phyloP scores from a whole-genome alignment of 1,140 invertebrate genomes.

The Lepidotrigona ventralis region DNA sequence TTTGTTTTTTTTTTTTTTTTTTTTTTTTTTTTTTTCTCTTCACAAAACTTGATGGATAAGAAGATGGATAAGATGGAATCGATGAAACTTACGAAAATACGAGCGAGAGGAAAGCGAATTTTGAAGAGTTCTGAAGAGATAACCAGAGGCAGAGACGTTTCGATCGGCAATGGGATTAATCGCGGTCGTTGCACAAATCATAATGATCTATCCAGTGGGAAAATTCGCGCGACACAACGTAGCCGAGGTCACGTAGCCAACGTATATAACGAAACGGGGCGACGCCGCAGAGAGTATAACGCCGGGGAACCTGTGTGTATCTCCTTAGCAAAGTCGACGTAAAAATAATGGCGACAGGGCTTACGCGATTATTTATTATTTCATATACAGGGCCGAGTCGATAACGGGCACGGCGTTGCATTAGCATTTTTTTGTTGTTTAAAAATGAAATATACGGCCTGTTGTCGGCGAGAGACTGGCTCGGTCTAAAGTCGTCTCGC shows the following conservation, averaged over 20 bases:
- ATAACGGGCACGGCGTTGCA: slow-evolving; percentile 72
- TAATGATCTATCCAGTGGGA: slow-evolving; percentile 46
- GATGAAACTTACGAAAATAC: not conserved
- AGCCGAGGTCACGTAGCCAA: slow-evolving; percentile 60
- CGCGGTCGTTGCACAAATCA: slow-evolving; percentile 33
- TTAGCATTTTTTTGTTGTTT: slow-evolving; percentile 81
- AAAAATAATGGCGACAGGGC: slow-evolving; percentile 74
- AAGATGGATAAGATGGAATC: not conserved
- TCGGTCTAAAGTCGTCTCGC: slow-evolving; percentile 69
- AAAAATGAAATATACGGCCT: slow-evolving; percentile 79
- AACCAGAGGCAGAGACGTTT: not conserved
- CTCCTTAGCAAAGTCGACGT: slow-evolving; percentile 72
- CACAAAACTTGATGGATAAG: too few species aligned
- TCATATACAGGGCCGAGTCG: slow-evolving; percentile 76
- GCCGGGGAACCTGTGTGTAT: slow-evolving; percentile 71
- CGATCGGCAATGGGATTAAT: not conserved
- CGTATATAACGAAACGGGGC: slow-evolving; percentile 65
- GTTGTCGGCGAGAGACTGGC: slow-evolving; percentile 71
- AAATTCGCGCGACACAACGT: slow-evolving; percentile 31
- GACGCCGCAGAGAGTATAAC: slow-evolving; percentile 63
- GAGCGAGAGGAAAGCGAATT: not conserved
- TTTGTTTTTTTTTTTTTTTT: too few species aligned
- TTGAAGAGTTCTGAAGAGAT: too few species aligned
- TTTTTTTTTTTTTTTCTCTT: too few species aligned
- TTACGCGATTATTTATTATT: slow-evolving; percentile 79